Evolutionary conservation across 2,113 vertebrate genomes (phyloP).

Genomic region (Tympanuchus pallidicinctus): DNA sequence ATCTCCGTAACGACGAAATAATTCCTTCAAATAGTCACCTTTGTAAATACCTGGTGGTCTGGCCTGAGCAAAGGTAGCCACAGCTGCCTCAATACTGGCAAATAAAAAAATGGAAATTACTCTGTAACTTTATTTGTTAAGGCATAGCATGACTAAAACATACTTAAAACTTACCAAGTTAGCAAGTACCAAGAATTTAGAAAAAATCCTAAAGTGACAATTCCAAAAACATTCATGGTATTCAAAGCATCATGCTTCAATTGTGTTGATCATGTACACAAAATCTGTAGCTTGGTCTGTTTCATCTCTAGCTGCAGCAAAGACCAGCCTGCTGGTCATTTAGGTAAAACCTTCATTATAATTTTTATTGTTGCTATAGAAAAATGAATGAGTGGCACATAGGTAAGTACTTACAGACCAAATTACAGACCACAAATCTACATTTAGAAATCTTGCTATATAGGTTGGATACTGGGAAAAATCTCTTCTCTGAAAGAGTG

Average conservation of each 20-base stretch:
- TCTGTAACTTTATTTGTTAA: background rate
- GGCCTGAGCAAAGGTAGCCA: slow-evolving; percentile 90
- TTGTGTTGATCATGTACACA: background rate
- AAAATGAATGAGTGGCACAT: background rate
- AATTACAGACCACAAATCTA: background rate
- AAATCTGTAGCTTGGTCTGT: background rate
- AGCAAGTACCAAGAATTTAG: background rate
- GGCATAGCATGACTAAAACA: background rate
- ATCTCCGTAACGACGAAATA: slow-evolving; percentile 95
- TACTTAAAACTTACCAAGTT: background rate
- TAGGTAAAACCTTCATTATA: background rate
- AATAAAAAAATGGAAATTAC: slow-evolving; percentile 54
- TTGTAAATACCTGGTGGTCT: slow-evolving; percentile 98
- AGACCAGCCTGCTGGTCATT: background rate
- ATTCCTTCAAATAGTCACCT: slow-evolving; percentile 96
- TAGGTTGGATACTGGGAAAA: too few species aligned
- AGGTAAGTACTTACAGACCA: background rate
- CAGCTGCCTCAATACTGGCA: slow-evolving; percentile 92
- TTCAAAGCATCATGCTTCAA: background rate
- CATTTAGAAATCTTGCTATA: background rate
- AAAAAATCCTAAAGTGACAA: background rate
- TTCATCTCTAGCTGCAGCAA: background rate
- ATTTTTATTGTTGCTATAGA: background rate
- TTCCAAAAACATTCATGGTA: background rate
- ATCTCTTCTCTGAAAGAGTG: too few species aligned